phyloP scores from a whole-genome alignment of 2,888 invertebrate genomes.

The Eueremaeus valkanovi region DNA sequence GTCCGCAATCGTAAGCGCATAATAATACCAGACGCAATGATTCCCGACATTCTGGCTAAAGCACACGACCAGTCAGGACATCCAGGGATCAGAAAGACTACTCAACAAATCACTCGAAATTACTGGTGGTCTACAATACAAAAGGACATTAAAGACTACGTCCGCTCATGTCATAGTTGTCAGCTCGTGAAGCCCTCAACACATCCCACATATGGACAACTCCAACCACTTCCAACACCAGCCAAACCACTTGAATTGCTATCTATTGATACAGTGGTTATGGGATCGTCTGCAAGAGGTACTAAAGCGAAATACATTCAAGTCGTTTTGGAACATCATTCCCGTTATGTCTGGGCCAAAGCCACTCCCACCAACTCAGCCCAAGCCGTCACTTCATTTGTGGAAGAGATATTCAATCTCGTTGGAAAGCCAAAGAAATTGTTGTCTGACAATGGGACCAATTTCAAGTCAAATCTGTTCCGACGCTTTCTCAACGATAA shows the following conservation, averaged over 20 bases:
- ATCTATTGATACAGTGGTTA: slow-evolving; percentile 6
- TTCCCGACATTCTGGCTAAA: neutral
- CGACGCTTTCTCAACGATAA: neutral
- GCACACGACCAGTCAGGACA: neutral
- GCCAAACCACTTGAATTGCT: neutral
- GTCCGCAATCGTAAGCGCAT: neutral
- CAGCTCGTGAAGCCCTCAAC: neutral
- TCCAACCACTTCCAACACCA: neutral
- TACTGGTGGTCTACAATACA: neutral
- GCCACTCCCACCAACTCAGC: neutral
- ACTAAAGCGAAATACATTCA: neutral
- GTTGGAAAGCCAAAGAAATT: neutral
- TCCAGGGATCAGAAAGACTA: neutral
- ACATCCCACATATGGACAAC: neutral
- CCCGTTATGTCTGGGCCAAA: neutral
- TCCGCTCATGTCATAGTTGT: slow-evolving; percentile 9
- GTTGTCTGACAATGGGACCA: neutral
- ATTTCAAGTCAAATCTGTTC: neutral
- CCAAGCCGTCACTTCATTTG: neutral
- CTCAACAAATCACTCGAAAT: neutral
- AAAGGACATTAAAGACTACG: neutral
- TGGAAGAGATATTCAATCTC: neutral
- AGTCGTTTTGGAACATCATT: neutral
- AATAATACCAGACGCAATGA: neutral
- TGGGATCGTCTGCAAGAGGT: neutral